Evolutionary conservation across 2,888 invertebrate species (phyloP).

Genomic region (Drosophila niveifrons): DNA sequence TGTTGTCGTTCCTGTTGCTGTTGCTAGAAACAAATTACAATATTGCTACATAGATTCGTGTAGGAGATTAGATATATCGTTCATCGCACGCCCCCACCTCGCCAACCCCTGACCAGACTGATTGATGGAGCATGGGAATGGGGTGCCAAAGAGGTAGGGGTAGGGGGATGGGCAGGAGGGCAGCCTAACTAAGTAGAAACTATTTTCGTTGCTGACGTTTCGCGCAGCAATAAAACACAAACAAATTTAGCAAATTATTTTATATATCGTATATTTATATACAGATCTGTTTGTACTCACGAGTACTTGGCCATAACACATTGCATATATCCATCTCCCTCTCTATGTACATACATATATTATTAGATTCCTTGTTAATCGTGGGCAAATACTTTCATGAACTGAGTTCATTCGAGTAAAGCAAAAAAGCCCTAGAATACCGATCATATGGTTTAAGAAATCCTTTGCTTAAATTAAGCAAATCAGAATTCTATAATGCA

Average conservation of each 20-base stretch:
- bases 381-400: background rate
- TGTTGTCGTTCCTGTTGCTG: slow-evolving; percentile 1
- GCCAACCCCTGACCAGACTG: slow-evolving; percentile 1
- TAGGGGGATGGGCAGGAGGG: background rate
- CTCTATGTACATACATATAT: slow-evolving; percentile 5
- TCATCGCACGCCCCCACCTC: background rate
- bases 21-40: slow-evolving; percentile 67
- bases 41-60: slow-evolving; percentile 58
- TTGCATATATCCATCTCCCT: slow-evolving; percentile 5
- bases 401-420: background rate
- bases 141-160: no score
- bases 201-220: slow-evolving; percentile 73
- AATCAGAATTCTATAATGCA: no score
- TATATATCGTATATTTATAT: slow-evolving; percentile 19
- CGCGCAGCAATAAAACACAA: slow-evolving; percentile 40
- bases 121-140: slow-evolving; percentile 4
- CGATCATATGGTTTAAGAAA: no score
- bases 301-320: slow-evolving; percentile 24
- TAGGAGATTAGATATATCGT: slow-evolving; percentile 18
- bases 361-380: slow-evolving; percentile 21
- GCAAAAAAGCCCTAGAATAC: background rate
- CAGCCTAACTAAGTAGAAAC: slow-evolving; percentile 39
- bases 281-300: slow-evolving; percentile 31
- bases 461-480: no score
- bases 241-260: slow-evolving; percentile 41